Evolutionary conservation across 1,140 invertebrate species (phyloP).

Genomic region (Drosophila rufa): DNA sequence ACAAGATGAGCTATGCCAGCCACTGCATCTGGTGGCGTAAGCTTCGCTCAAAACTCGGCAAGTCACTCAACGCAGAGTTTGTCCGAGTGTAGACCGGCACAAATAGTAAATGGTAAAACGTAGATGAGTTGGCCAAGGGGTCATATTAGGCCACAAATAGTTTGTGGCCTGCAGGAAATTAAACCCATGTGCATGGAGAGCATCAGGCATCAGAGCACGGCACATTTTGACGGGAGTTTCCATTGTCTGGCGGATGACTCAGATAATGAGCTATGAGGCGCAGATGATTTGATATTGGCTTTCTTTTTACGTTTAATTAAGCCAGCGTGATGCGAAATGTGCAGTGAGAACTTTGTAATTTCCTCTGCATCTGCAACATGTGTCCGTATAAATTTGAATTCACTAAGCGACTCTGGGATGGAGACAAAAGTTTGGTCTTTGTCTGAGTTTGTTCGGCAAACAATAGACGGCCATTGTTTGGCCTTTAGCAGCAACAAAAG

Average conservation of each 20-base stretch:
- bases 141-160: slow-evolving; percentile 59
- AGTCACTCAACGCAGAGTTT: slow-evolving; percentile 60
- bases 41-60: slow-evolving; percentile 23
- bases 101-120: slow-evolving; percentile 18
- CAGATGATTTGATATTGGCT: slow-evolving; percentile 21
- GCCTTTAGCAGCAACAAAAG: slow-evolving; percentile 78
- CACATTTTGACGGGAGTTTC: slow-evolving; percentile 64
- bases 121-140: slow-evolving; percentile 39
- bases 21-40: slow-evolving; percentile 16
- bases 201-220: slow-evolving; percentile 28
- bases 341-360: slow-evolving; percentile 68
- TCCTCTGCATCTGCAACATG: slow-evolving; percentile 67
- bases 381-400: slow-evolving; percentile 45
- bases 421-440: slow-evolving; percentile 57
- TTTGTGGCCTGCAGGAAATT: slow-evolving; percentile 72
- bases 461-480: slow-evolving; percentile 76
- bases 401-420: slow-evolving; percentile 48
- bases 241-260: slow-evolving; percentile 45
- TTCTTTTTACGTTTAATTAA: slow-evolving; percentile 64
- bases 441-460: slow-evolving; percentile 63
- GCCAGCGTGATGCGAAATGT: slow-evolving; percentile 48
- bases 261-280: slow-evolving; percentile 49
- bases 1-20: slow-evolving; percentile 47
- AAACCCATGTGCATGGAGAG: slow-evolving; percentile 63
- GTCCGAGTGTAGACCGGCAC: slow-evolving; percentile 50